A percentile compares a stretch with the other conserved stretches of the same genome.
phyloP scores from a whole-genome alignment of 2,797 vertebrate genomes.

The Myotis vivesi region DNA sequence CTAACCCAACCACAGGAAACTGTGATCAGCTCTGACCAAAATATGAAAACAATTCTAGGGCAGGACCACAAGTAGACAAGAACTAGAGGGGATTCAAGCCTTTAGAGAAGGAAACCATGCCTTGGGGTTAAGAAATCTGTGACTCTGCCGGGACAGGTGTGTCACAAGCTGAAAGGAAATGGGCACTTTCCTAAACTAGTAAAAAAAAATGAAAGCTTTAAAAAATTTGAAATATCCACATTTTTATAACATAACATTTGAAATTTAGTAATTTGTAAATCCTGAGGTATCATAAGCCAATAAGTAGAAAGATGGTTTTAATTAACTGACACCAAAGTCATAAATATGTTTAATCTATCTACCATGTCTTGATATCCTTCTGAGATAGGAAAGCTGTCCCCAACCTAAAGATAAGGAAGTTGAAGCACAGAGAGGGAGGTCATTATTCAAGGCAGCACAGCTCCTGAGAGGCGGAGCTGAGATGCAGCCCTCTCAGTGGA shows the following conservation, averaged over 20 bases:
- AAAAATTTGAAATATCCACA: background rate
- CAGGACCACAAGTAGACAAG: background rate
- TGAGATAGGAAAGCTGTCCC: background rate
- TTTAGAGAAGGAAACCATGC: background rate
- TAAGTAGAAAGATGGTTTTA: background rate
- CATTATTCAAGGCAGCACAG: rapidly evolving
- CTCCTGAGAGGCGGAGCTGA: background rate
- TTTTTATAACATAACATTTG: background rate
- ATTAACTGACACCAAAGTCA: background rate
- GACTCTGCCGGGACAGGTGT: background rate
- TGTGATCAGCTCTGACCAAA: background rate
- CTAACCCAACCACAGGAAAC: background rate
- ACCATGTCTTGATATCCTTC: background rate
- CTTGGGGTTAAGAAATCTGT: background rate
- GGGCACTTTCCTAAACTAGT: background rate
- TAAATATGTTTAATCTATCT: background rate
- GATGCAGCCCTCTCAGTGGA: rapidly evolving
- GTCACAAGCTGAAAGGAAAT: background rate
- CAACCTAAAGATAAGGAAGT: background rate
- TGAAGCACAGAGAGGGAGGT: background rate
- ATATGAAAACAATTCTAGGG: background rate
- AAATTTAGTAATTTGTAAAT: background rate
- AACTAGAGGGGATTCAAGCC: rapidly evolving
- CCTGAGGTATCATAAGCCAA: background rate
- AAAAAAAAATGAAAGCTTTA: background rate